Evolutionary conservation across 92 coral and sea anemone genomes (phyloP).

Genomic region (Plumapathes pennacea): DNA sequence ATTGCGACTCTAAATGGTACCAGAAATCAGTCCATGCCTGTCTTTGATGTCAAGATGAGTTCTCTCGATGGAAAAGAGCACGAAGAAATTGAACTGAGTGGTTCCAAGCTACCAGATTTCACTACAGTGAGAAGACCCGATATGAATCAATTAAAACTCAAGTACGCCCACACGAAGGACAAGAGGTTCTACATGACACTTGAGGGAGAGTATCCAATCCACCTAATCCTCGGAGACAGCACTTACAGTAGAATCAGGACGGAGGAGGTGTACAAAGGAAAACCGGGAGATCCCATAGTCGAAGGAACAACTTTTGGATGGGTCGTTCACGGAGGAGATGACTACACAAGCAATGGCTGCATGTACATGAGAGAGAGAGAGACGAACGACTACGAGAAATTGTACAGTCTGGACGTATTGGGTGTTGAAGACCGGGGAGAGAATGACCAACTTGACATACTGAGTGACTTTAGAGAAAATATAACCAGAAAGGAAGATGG

Average conservation of each 20-base stretch:
- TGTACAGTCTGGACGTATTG: conserved; percentile 16
- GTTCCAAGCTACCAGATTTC: conserved; percentile 21
- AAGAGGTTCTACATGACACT: conserved; percentile 36
- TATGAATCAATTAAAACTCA: conserved; percentile 34
- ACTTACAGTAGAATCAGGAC: conserved; percentile 30
- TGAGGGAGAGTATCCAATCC: conserved; percentile 21
- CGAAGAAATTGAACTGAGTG: conserved; percentile 20
- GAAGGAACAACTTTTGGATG: conserved; percentile 33
- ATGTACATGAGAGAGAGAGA: conserved; percentile 36
- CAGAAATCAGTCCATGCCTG: conserved; percentile 36
- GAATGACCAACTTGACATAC: conserved; percentile 26
- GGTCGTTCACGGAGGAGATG: conserved; percentile 48
- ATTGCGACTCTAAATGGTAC: conserved; percentile 39
- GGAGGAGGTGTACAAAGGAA: conserved; percentile 37
- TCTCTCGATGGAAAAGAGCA: conserved; percentile 17
- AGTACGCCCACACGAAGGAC: conserved; percentile 37
- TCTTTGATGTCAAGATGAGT: conserved; percentile 14
- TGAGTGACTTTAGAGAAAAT: conserved; percentile 37
- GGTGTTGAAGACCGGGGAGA: conserved; percentile 42
- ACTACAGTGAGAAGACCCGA: conserved; percentile 38
- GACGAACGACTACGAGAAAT: conserved; percentile 19
- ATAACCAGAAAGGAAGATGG: conserved; percentile 28
- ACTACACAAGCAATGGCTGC: conserved; percentile 13
- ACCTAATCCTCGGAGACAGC: conserved; percentile 20
- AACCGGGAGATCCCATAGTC: conserved; percentile 40